phyloP scores from a whole-genome alignment of 2,113 vertebrate species.

The Picathartes gymnocephalus region DNA sequence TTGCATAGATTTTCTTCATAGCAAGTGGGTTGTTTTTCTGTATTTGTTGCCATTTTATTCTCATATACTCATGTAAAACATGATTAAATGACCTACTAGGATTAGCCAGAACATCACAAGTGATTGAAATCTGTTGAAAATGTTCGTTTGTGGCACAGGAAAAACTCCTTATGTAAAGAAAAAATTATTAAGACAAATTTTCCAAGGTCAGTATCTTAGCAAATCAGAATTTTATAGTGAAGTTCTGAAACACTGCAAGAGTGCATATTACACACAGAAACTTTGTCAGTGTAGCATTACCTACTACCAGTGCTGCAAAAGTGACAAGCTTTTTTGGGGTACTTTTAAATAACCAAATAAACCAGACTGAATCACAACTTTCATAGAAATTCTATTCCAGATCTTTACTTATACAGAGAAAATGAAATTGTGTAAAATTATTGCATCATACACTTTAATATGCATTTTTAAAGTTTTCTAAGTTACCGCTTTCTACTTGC shows the following conservation, averaged over 20 bases:
- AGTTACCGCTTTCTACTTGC: not conserved
- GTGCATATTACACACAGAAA: not conserved
- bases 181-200: not conserved
- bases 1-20: not conserved
- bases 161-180: not conserved
- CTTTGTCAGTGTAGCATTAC: not conserved
- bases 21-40: not conserved
- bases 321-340: not conserved
- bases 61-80: not conserved
- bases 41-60: not conserved
- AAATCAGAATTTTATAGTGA: not conserved
- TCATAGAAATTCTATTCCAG: not conserved
- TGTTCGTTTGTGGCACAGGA: not conserved
- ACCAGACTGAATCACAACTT: not conserved
- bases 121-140: not conserved
- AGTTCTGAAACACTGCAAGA: not conserved
- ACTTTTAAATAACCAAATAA: not conserved
- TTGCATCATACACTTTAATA: not conserved
- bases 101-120: not conserved
- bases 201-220: not conserved
- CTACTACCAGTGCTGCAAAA: not conserved
- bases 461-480: not conserved
- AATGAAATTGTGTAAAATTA: not conserved
- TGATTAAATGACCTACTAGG: not conserved
- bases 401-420: not conserved